phyloP scores from a whole-genome alignment of 2,797 vertebrate genomes.

The Enteromius unitaeniatus region DNA sequence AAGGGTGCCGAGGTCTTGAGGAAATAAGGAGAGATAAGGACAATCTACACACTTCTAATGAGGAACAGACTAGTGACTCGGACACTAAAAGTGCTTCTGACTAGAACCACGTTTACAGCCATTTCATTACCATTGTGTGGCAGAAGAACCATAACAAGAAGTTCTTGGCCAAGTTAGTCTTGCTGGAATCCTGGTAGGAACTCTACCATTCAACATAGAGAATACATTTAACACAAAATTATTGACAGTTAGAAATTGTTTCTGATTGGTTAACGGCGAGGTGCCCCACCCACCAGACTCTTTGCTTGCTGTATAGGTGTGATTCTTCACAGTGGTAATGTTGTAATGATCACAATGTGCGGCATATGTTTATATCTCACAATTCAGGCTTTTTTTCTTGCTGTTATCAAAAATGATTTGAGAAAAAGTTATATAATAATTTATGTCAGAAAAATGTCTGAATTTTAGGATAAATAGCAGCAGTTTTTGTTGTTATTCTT shows the following conservation, averaged over 20 bases:
- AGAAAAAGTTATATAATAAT: too few relatives aligned
- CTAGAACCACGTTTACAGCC: not conserved
- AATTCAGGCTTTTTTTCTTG: too few relatives aligned
- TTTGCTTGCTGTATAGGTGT: not conserved
- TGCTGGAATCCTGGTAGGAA: not conserved
- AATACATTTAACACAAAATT: not conserved
- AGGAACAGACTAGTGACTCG: constrained; percentile 39
- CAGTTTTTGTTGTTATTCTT: not conserved
- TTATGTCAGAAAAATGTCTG: too few relatives aligned
- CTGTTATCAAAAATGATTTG: too few relatives aligned
- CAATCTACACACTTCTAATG: constrained; percentile 41
- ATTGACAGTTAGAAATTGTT: not conserved
- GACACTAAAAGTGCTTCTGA: constrained; percentile 8
- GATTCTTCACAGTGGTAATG: not conserved
- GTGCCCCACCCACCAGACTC: not conserved
- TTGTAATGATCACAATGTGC: not conserved
- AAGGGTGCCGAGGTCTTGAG: constrained; percentile 43
- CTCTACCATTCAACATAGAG: not conserved
- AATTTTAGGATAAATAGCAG: not conserved
- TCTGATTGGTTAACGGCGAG: not conserved
- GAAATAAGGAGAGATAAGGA: constrained; percentile 46
- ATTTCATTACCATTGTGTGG: not conserved
- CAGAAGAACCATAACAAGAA: not conserved
- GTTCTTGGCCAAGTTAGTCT: not conserved
- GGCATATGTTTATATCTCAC: too few relatives aligned